Evolutionary conservation across 1,140 invertebrate genomes (phyloP).

Genomic region (Aporrectodea caliginosa): DNA sequence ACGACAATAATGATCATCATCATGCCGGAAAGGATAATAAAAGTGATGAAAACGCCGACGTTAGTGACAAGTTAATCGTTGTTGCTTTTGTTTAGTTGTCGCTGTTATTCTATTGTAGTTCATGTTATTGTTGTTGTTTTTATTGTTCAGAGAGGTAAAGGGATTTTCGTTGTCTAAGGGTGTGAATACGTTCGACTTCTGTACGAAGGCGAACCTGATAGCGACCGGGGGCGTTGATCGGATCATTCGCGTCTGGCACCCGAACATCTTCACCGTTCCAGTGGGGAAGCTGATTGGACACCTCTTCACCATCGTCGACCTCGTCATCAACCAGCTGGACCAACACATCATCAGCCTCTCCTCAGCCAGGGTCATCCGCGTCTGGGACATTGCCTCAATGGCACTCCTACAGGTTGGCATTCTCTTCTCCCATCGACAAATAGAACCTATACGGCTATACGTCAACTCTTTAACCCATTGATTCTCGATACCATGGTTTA

Average conservation of each 20-base stretch:
- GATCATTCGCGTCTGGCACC: conserved; percentile 52
- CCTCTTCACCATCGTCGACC: conserved; percentile 54
- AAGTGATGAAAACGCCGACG: no score
- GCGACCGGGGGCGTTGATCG: conserved; percentile 55
- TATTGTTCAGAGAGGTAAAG: conserved; percentile 43
- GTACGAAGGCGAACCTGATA: conserved; percentile 51
- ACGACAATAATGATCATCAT: no score
- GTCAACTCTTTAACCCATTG: no score
- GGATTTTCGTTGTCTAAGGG: conserved; percentile 50
- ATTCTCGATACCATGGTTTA: no score
- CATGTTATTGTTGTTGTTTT: no score
- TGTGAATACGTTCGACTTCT: conserved; percentile 53
- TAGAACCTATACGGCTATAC: no score
- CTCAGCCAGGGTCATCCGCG: conserved; percentile 51
- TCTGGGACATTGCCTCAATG: conserved; percentile 55
- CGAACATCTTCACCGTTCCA: conserved; percentile 51
- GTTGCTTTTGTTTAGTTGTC: no score
- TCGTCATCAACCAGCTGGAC: conserved; percentile 51
- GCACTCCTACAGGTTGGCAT: conserved; percentile 53
- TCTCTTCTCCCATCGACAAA: no score
- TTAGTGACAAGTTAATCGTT: no score
- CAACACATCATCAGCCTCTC: conserved; percentile 55
- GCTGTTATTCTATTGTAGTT: no score
- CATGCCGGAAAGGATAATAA: no score
- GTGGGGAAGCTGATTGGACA: conserved; percentile 53